A percentile compares a stretch with the other conserved stretches of the same genome.
These are phyloP conservation scores for Eupsilia transversa DNA, from an alignment of 2,888 invertebrate genomes.

Conservation along the genomic window DNA sequence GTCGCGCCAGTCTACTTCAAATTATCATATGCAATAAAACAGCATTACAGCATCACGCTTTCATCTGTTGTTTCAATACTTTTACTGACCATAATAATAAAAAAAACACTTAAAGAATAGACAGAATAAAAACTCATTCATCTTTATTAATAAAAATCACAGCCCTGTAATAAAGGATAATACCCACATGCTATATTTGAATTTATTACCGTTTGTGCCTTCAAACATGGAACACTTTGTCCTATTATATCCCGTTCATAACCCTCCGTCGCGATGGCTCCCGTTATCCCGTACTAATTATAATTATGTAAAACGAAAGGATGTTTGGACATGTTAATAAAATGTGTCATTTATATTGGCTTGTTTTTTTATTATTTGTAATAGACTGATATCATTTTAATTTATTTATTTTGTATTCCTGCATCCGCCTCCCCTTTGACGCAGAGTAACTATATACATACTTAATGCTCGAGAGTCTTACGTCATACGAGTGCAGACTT, in stretches of 20 bases:
- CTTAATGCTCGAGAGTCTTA: not conserved
- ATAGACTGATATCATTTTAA: not conserved
- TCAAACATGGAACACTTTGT: slow-evolving; percentile 65
- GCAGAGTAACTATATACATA: not conserved
- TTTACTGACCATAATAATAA: slow-evolving; percentile 12
- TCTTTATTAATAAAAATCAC: slow-evolving; percentile 15
- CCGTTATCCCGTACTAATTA: slow-evolving; percentile 74
- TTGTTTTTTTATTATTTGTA: slow-evolving; percentile 23
- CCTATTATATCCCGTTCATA: slow-evolving; percentile 78
- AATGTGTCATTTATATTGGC: slow-evolving; percentile 75
- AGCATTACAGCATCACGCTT: not conserved
- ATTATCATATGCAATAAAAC: slow-evolving; percentile 15
- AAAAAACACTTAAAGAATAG: not conserved
- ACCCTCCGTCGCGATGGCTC: slow-evolving; percentile 69
- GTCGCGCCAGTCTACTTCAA: too few species aligned
- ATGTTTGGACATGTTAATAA: slow-evolving; percentile 75
- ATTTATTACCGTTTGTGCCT: slow-evolving; percentile 31
- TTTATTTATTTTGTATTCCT: not conserved
- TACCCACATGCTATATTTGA: slow-evolving; percentile 20
- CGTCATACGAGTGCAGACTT: slow-evolving; percentile 4
- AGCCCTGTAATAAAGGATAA: slow-evolving; percentile 5
- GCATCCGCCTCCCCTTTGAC: not conserved
- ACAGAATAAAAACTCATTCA: slow-evolving; percentile 14
- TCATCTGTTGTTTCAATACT: slow-evolving; percentile 21
- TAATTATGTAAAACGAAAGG: slow-evolving; percentile 75